Conservation (phyloP, 2,113 vertebrate species). For the Meleagris gallopavo region DNA sequence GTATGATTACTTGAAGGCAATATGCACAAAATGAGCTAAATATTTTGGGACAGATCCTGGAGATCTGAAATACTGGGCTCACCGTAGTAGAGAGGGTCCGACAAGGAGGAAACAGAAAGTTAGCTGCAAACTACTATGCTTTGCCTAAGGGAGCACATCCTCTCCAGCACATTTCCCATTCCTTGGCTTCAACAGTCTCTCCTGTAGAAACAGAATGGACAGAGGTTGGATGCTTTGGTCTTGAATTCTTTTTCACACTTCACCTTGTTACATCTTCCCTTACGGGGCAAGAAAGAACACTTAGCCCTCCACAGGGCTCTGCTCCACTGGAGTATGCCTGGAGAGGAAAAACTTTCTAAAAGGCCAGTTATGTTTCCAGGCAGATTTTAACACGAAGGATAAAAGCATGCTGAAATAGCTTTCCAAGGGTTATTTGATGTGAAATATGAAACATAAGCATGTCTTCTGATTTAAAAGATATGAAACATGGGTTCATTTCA, state of each 20-base stretch:
- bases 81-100: background rate
- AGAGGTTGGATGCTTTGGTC: background rate
- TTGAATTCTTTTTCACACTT: background rate
- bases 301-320: background rate
- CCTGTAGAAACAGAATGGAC: fast-evolving
- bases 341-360: background rate
- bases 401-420: background rate
- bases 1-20: conserved; percentile 76
- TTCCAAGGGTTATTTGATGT: background rate
- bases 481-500: background rate
- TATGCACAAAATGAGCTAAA: conserved; percentile 57
- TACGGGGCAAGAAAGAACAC: background rate
- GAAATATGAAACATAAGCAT: background rate
- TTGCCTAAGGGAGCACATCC: background rate
- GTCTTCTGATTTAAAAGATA: background rate
- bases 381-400: background rate
- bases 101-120: background rate
- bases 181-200: background rate
- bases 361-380: background rate
- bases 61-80: background rate
- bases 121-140: background rate
- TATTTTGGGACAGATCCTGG: conserved; percentile 42
- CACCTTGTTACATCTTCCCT: background rate
- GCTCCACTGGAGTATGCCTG: background rate
- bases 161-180: background rate